Base-by-base conservation (phyloP, 2,888 invertebrate genomes). In the Glyphotaelius pellucidus region DNA sequence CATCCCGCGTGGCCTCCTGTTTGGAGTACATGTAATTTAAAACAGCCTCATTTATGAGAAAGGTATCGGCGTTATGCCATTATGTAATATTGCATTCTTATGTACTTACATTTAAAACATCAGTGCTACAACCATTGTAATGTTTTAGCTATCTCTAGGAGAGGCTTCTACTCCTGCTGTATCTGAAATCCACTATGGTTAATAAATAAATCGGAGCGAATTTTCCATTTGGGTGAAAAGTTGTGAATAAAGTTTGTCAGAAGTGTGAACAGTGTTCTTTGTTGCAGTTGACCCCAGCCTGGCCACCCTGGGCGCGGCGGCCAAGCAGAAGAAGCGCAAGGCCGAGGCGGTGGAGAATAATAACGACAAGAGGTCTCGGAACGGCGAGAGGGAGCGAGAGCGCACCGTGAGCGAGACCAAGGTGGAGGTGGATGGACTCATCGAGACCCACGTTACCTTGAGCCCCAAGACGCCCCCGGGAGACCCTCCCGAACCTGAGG, bases 401-500 rank as follows among this genome's bases (percentile, higher is more conserved):
- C 86, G 91, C 30, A 93, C 91, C 1, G 95, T 94, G 79, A 96
- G 96, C 93, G 96, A 96, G 94, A 95, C 96, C n/a, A 95, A 95
- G 93, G 94, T 97, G 93, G 96, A 96, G 94, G 96, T 96, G 11
- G 98, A 98, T 94, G 98, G 98, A 32, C 97, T 97, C 93, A 97
- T 98, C 93, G 98, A 98, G 94, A 97, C 97, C 0, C 98, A 98
- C 94, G 97, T 97, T 4, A 98, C 97, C 32, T 95, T 98, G 91
- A 98, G 98, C 94, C 98, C 98, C 0, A 97, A 97, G 94, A 97
- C 98, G 12, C 98, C 98, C 0, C 97, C 97, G 0, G 98, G 98
- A 2, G 98, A 99, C 94, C 98, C 98, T 1, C 98, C 99, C 1
- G 98, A 99, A 95, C 98, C 99, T 0, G 99, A 99, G 94, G 99